Evolutionary conservation across 2,888 invertebrate genomes (phyloP).

Genomic region (Temnothorax ravouxi): DNA sequence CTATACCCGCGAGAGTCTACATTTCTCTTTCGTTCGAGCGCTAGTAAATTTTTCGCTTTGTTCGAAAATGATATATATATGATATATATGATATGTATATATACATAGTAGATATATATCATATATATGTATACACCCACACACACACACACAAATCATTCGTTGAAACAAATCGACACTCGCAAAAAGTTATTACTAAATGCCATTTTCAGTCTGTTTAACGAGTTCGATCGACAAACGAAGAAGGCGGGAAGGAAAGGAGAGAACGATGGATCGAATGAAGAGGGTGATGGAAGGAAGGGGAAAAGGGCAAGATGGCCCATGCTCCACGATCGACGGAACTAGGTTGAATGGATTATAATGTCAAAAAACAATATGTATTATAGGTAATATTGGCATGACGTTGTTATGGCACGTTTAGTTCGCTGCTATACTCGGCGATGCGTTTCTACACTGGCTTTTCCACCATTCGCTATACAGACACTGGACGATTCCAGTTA

Average conservation of each 20-base stretch:
- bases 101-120: not conserved
- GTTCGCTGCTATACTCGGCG: conserved; percentile 79
- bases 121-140: not conserved
- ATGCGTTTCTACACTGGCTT: conserved; percentile 78
- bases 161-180: not conserved
- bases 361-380: conserved; percentile 81
- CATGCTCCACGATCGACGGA: conserved; percentile 75
- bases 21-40: conserved; percentile 20
- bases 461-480: conserved; percentile 61
- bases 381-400: conserved; percentile 86
- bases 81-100: not conserved
- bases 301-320: conserved; percentile 58
- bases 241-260: conserved; percentile 49
- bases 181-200: conserved; percentile 27
- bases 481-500: conserved; percentile 65
- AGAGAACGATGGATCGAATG: conserved; percentile 53
- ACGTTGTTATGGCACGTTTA: conserved; percentile 86
- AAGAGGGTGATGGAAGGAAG: conserved; percentile 39
- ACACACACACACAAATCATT: not conserved
- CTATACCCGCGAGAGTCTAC: not conserved
- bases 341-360: conserved; percentile 79
- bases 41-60: conserved; percentile 10
- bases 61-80: not conserved
- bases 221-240: conserved; percentile 59
- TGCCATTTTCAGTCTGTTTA: conserved; percentile 43